Evolutionary conservation across 1,140 invertebrate genomes (phyloP), one percentile per base, ranked within the genome.

Genomic region (Drosophila mayri): DNA sequence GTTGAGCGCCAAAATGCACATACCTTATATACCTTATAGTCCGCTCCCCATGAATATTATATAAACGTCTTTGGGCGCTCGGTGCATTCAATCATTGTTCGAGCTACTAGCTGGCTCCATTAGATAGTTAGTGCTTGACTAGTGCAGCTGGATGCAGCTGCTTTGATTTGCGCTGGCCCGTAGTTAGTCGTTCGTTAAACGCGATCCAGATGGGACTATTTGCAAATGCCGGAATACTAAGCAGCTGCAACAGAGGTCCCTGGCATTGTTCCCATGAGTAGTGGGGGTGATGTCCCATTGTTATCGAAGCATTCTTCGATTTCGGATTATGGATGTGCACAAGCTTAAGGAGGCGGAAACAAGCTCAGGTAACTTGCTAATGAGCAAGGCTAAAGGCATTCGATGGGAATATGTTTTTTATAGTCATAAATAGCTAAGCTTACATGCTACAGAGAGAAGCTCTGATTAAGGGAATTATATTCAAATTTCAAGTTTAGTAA

Each of bases 141-240:
- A 38, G 66, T 72, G 37, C 67, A 73, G 66, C 47, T 46, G 14
- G 37, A 11, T 30, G 54, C 63, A 76, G 73, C 72, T 66, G 61
- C 47, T 54, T 41, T 41, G 40, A 59, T 44, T 54, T 79, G 59
- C 43, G 16, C 55, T n/a, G 38, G 32, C 50, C 46, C 64, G 40
- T 71, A 82, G 58, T 65, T 54, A 83, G 75, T 83, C 70, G 60
- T 59, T 82, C 38, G 64, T 72, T 44, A 76, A 76, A 60, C 59
- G 66, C 55, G 66, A 30, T 25, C 40, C 81, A 85, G 81, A 72
- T 85, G 81, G 44, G 81, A 63, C 67, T 46, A 59, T 18, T 44
- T 64, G 25, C 70, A 43, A 47, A 37, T 74, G 25, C 46, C 37
- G 46, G 76, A 52, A 62, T 49, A 41, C 47, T 35, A 46, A 71